Evolutionary conservation across 2,888 invertebrate species (phyloP).

Genomic region (Periphyllus acericola): DNA sequence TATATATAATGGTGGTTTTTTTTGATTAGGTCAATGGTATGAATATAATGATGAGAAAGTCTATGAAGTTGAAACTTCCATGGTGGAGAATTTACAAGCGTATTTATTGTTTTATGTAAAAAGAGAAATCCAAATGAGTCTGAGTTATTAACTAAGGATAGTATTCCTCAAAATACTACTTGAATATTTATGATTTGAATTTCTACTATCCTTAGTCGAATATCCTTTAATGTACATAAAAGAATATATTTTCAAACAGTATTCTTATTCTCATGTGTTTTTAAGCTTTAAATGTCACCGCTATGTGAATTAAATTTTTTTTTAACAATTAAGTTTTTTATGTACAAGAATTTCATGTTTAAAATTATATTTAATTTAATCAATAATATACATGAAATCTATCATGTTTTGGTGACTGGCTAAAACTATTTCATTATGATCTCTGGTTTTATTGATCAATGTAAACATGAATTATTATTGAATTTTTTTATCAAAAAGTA

Average conservation of each 20-base stretch:
- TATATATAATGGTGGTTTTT: slow-evolving; percentile 52
- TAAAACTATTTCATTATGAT: slow-evolving; percentile 46
- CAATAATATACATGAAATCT: not conserved
- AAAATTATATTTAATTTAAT: slow-evolving; percentile 24
- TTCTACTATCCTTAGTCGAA: slow-evolving; percentile 1
- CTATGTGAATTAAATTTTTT: not conserved
- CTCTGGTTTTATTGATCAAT: slow-evolving; percentile 48
- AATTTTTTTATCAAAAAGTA: not conserved
- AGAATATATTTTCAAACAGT: slow-evolving; percentile 45
- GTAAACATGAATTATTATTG: slow-evolving; percentile 28
- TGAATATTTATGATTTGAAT: not conserved
- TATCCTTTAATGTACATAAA: slow-evolving; percentile 15
- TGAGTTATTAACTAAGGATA: not conserved
- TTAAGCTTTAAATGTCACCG: slow-evolving; percentile 39
- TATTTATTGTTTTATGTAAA: slow-evolving; percentile 87
- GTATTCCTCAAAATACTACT: not conserved
- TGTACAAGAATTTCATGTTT: not conserved
- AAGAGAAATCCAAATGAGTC: slow-evolving; percentile 66
- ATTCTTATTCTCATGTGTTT: slow-evolving; percentile 46
- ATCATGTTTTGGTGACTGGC: slow-evolving; percentile 27
- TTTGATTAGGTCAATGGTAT: slow-evolving; percentile 76
- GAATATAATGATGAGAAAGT: slow-evolving; percentile 88
- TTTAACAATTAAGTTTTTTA: slow-evolving; percentile 16
- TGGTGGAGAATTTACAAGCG: slow-evolving; percentile 82
- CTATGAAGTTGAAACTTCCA: slow-evolving; percentile 74